A percentile compares a stretch with the other conserved stretches of the same genome.
Evolutionary conservation across 1,140 invertebrate species (phyloP).

Genomic region (Coelopa frigida): DNA sequence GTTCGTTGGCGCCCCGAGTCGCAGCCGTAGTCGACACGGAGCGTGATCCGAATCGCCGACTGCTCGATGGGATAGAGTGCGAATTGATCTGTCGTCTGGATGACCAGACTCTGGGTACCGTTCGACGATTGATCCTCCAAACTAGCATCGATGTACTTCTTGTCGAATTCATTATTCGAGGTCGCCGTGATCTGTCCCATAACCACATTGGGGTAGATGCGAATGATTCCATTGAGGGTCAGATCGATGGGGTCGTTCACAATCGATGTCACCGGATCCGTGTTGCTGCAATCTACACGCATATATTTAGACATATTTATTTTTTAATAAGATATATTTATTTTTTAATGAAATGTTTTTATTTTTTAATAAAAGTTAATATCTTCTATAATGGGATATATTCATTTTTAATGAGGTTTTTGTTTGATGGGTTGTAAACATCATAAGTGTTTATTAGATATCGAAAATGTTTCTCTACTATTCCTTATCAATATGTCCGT

Average conservation of each 20-base stretch:
- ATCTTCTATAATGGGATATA: too few species aligned
- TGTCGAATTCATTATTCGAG: constrained; percentile 9
- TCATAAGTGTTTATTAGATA: too few species aligned
- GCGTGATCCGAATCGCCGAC: not conserved
- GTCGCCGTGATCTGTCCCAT: constrained; percentile 3
- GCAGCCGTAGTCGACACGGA: constrained; percentile 3
- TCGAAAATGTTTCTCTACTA: too few species aligned
- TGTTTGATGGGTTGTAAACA: too few species aligned
- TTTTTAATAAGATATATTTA: too few species aligned
- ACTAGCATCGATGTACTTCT: constrained; percentile 11
- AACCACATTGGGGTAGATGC: constrained; percentile 1
- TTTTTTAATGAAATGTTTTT: too few species aligned
- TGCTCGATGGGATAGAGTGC: constrained; percentile 6
- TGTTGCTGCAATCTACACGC: constrained; percentile 8
- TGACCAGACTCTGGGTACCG: constrained; percentile 1
- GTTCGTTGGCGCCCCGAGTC: constrained; percentile 1
- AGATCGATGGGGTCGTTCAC: constrained; percentile 9
- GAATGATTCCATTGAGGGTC: constrained; percentile 2
- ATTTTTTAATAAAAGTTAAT: too few species aligned
- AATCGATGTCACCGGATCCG: constrained; percentile 1
- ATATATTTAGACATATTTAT: too few species aligned
- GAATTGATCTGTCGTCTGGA: constrained; percentile 5
- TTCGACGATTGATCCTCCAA: not conserved
- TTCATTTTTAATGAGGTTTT: too few species aligned
- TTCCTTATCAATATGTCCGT: too few species aligned